Base-by-base conservation (phyloP, 2,797 vertebrate genomes). In the Parauchenoglanis ngamensis region DNA sequence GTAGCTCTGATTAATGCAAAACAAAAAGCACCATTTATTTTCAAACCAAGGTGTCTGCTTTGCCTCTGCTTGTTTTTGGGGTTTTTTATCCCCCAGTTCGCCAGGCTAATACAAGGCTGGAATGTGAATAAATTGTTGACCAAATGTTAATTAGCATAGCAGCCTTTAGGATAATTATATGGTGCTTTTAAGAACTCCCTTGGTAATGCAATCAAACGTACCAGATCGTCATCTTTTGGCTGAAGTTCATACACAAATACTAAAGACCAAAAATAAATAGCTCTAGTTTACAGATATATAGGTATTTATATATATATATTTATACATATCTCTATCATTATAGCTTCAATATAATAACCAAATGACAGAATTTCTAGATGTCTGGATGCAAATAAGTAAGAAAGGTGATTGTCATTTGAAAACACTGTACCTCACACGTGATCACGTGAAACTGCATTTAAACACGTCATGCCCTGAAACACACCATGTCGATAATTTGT, bases 1-100 rank as follows among this genome's bases (percentile, higher is more conserved):
- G 90, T 88, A 92, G 92, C 93, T 92, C 92, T 93, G 90, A 91
- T 90, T 90, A 90, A 93, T 94, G 89, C 83, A 72, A 87, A 78
- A 86, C 85, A 88, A 88, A 84, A 89, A 84, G 85, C 87, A 52
- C 86, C 88, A 88, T 90, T 91, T 90, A 81, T 88, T 90, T 79
- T 82, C 88, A 61, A 68, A 83, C 59, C 89, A 80, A 90, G 83
- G 85, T 86, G 86, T 80, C 86, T 83, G 44, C 56, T 44, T 44
- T 44, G 21, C 56, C 57, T 44, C 56, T n/a, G 31, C 56, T 15
- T 11, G 6, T 15, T 19, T 19, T 15, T 31, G 35, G 35, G 35
- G 0, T 49, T 49, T 49, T 68, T 70, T 21, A 4, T 3, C 10
- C 10, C 4, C 19, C 54, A 35, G 44, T 15, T 82, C 76, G 72